Evolutionary conservation across 1,140 invertebrate genomes (phyloP).

Genomic region (Bombyx mandarina): DNA sequence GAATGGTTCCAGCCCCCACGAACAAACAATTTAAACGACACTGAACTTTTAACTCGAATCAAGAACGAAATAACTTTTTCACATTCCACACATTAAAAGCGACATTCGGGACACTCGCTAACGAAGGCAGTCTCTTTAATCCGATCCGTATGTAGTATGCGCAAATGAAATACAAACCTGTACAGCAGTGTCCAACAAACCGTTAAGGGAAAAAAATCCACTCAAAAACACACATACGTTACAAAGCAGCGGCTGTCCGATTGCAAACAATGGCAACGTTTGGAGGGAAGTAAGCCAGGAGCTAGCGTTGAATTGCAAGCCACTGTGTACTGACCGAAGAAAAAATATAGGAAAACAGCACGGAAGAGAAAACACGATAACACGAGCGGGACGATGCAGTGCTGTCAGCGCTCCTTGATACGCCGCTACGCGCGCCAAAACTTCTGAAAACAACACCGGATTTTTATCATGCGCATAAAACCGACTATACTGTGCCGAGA

Average conservation of each 20-base stretch:
- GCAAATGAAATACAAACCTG: no score
- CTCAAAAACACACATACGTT: constrained; percentile 21
- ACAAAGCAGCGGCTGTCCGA: constrained; percentile 22
- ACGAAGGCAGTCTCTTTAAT: no score
- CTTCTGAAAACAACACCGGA: constrained; percentile 24
- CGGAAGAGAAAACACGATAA: constrained; percentile 16
- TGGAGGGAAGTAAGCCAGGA: constrained; percentile 32
- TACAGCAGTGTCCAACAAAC: background rate
- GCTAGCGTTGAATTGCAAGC: constrained; percentile 34
- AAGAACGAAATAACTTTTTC: constrained; percentile 61
- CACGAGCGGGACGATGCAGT: constrained; percentile 7
- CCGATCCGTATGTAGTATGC: no score
- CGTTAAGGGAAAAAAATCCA: constrained; percentile 16
- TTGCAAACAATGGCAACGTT: constrained; percentile 30
- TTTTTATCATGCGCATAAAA: constrained; percentile 29
- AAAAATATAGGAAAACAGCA: constrained; percentile 16
- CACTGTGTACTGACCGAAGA: constrained; percentile 19
- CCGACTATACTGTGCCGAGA: constrained; percentile 17
- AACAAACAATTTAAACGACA: constrained; percentile 60
- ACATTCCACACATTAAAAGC: no score
- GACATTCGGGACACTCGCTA: constrained; percentile 51
- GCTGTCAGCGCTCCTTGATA: constrained; percentile 41
- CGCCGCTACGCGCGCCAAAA: constrained; percentile 21
- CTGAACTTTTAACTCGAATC: constrained; percentile 62
- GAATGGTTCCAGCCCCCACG: constrained; percentile 47